Percentiles rank a stretch among this genome's conserved stretches.
These are phyloP conservation scores for Linnaemya vulpina DNA, from an alignment of 2,888 invertebrate genomes.

Conservation along the genomic window DNA sequence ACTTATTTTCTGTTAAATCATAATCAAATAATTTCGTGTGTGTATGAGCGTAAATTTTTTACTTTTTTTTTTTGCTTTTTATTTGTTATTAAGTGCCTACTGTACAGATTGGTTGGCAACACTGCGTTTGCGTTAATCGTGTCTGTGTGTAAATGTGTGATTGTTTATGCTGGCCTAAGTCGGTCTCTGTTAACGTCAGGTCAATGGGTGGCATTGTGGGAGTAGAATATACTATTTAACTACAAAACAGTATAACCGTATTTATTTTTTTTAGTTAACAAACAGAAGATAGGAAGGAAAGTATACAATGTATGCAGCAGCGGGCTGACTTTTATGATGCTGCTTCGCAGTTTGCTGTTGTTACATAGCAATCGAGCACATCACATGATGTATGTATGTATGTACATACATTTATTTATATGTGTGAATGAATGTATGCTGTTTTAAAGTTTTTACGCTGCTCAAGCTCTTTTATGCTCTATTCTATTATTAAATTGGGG, in stretches of 20 bases:
- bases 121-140: conserved; percentile 63
- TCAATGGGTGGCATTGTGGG: conserved; percentile 72
- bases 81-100: background rate
- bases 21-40: conserved; percentile 1
- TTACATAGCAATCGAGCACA: background rate
- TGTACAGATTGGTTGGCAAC: conserved; percentile 55
- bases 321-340: conserved; percentile 33
- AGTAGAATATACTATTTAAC: conserved; percentile 9
- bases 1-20: conserved; percentile 13
- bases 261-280: conserved; percentile 17
- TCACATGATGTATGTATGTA: background rate
- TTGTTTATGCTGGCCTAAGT: conserved; percentile 47
- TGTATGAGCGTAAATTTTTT: background rate
- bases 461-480: conserved; percentile 46
- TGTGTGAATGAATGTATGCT: background rate
- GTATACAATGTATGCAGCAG: conserved; percentile 24
- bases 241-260: conserved; percentile 20
- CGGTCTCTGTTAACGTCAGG: conserved; percentile 70
- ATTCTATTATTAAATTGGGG: conserved; percentile 66
- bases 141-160: background rate
- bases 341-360: conserved; percentile 37
- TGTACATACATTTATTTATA: background rate
- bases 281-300: background rate
- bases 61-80: background rate
- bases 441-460: conserved; percentile 16